Base-by-base conservation (phyloP, 2,888 invertebrate genomes). In the Didymodactylos carnosus region DNA sequence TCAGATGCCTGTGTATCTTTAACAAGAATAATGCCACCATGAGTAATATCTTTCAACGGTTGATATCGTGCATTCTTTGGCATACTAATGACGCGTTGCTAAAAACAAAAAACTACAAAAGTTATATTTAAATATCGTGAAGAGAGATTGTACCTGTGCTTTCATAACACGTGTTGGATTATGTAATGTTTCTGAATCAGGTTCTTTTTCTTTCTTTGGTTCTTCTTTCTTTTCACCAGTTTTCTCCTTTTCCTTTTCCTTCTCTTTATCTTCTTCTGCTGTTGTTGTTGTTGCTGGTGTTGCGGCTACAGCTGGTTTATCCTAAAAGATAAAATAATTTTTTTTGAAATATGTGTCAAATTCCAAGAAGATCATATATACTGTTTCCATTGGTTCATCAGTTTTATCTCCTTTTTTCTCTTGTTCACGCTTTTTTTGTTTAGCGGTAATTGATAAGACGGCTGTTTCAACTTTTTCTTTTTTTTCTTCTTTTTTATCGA, bases 391-490 rank as follows among this genome's bases (percentile, higher is more conserved):
- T 84, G 92, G 92, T 76, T 81, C 81, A 76, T 89, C 79, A 91
- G 88, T 80, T 91, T 89, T 87, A 75, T 90, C 90, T 69, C 88
- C 88, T 81, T 92, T 92, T 78, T 93, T 82, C 77, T 78, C 77
- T 23, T 51, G 23, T n/a, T 75, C 69, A 29, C 62, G 70, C 23
- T 43, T 49, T 43, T 71, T 69, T 27, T 72, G 75, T 73, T 69
- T 72, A 35, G 73, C 71, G 14, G 75, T 73, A 14, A 73, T 76
- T 25, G 74, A 71, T 29, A 98, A 86, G 2, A 98, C 92, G 2
- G 97, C 98, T 8, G 97, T 97, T 75, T 94, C 93, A 4, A 98
- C 94, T 81, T 97, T 92, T 83, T 98, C 97, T 43, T 92, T 88
- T 82, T 94, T 93, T 81, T 95, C 94, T 49, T 94, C 92, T 85